Evolutionary conservation across 92 coral and sea anemone genomes (phyloP), one percentile per base, ranked within the genome.

Genomic region (Metridium senile): DNA sequence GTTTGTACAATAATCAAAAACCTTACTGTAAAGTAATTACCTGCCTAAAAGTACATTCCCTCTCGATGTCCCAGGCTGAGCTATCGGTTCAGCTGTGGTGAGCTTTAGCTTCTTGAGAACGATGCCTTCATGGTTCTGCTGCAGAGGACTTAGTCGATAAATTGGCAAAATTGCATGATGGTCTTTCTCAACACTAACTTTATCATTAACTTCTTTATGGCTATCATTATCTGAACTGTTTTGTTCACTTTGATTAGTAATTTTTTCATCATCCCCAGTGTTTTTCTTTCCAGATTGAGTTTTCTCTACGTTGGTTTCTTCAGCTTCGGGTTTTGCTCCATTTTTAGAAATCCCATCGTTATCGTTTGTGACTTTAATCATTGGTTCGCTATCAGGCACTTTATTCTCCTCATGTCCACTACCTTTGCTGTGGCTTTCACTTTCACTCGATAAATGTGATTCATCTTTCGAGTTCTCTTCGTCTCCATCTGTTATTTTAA

Each of bases 11-110:
- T n/a, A n/a, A n/a, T n/a, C n/a, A n/a, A n/a, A n/a, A n/a, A n/a
- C n/a, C n/a, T n/a, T n/a, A n/a, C n/a, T n/a, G n/a, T n/a, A n/a
- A 39, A 4, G 49, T 39, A 39, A 54, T n/a, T 61, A 74, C 79
- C 79, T 74, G 30, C 59, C 59, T 1, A 59, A n/a, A 49, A 27
- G 31, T 16, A 78, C 75, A 23, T 78, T 18, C 17, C 68, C 75
- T 43, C 83, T 28, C 2, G 75, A 66, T 19, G 76, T 68, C 33
- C 83, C 83, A 23, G 33, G 16, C 39, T 70, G 59, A 31, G 62
- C n/a, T 10, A 53, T 10, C 8, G 69, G 35, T 11, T 22, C 21
- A 28, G 51, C 46, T 18, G 10, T 61, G 27, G 33, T 53, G 31
- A 69, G 82, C 33, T 10, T 17, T 9, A 69, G 82, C 33, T 10